phyloP scores from a whole-genome alignment of 2,797 vertebrate species.

The Pseudochaenichthys georgianus region DNA sequence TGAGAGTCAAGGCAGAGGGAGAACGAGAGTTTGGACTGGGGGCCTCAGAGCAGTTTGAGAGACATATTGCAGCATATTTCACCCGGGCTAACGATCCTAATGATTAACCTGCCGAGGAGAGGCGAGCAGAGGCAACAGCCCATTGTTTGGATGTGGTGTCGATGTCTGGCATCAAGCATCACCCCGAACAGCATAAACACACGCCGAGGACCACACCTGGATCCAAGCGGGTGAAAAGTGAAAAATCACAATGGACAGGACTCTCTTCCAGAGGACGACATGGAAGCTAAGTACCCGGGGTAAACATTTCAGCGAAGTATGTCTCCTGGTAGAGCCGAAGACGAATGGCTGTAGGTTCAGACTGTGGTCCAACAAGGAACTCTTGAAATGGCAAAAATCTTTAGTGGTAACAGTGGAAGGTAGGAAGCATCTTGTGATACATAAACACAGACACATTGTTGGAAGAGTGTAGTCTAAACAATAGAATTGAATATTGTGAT shows the following conservation, averaged over 20 bases:
- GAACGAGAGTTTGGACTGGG: slow-evolving; percentile 50
- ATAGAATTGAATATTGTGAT: slow-evolving; percentile 34
- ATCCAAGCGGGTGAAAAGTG: slow-evolving; percentile 72
- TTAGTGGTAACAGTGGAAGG: slow-evolving; percentile 45
- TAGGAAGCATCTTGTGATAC: slow-evolving; percentile 45
- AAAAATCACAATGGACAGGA: slow-evolving; percentile 68
- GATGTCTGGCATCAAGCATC: slow-evolving; percentile 86
- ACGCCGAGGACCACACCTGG: slow-evolving; percentile 78
- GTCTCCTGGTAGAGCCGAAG: slow-evolving; percentile 64
- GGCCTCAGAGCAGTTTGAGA: slow-evolving; percentile 48
- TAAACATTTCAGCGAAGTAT: slow-evolving; percentile 84
- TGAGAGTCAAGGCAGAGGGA: slow-evolving; percentile 24
- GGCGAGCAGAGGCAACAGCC: slow-evolving; percentile 64
- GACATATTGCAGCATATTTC: slow-evolving; percentile 59
- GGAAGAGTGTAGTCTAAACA: slow-evolving; percentile 60
- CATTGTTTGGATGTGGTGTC: slow-evolving; percentile 84
- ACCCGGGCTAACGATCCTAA: slow-evolving; percentile 66
- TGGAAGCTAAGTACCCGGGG: slow-evolving; percentile 71
- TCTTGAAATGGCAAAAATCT: slow-evolving; percentile 63
- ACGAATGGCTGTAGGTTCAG: slow-evolving; percentile 61
- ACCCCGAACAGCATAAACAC: slow-evolving; percentile 82
- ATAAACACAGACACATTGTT: slow-evolving; percentile 65
- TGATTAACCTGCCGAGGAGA: slow-evolving; percentile 79
- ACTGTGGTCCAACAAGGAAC: slow-evolving; percentile 51
- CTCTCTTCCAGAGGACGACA: slow-evolving; percentile 64